Base-by-base conservation (phyloP, 1,140 invertebrate species). In the Papilio helenus region DNA sequence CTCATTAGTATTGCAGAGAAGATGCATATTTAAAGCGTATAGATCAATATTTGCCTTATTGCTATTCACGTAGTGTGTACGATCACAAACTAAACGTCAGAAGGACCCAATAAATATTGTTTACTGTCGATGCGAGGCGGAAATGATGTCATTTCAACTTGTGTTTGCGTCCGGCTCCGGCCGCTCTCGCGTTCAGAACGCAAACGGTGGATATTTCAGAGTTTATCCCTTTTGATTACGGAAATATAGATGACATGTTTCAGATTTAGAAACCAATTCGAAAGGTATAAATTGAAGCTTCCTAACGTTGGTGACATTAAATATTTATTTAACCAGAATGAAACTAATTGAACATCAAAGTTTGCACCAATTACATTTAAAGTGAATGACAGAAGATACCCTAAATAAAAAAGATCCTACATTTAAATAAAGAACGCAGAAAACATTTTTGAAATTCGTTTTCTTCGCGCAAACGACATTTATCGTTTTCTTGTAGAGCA, bases 21-120 rank as follows among this genome's bases (percentile, higher is more conserved):
- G 51, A 20, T 46, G 51, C 55, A 77, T 46, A 77, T 65, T 77
- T 77, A 77, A 77, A 77, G n/a, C 18, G 29, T 9, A 65, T 77
- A 65, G 51, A 77, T 77, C 76, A 77, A 77, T 77, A 61, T 61
- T 77, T 77, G 42, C 76, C 76, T 61, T 77, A 77, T 77, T 77
- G 34, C 55, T 77, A 77, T 77, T 77, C 76, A 77, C 76, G 16
- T n/a, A 20, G 55, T 79, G 42, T 83, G 82, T 79, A 81, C 82
- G 46, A 29, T 74, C 80, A 83, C 82, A 10, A 49, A 58, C 61
- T 65, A 65, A 77, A 77, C 84, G 73, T 82, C 81, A 82, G 51
- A 72, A 82, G 83, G 68, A 79, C 76, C 76, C 79, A 73, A 85
- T 85, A 81, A 85, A 85, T 85, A 85, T 85, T 83, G 82, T 81